Evolutionary conservation across 2,888 invertebrate species (phyloP).

Genomic region (Chaitophorus viminalis): DNA sequence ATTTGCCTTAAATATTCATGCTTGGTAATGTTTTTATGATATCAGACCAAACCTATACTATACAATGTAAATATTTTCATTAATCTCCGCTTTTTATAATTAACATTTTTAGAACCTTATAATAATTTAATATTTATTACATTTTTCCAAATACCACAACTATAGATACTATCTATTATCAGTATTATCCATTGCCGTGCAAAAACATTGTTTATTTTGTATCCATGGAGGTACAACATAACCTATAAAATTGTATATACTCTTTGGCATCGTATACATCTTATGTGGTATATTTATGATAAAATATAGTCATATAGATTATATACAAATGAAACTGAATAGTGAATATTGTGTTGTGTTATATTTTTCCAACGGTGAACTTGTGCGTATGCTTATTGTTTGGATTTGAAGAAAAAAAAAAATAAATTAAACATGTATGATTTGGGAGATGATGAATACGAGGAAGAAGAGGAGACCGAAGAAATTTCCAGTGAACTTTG

Average conservation of each 20-base stretch:
- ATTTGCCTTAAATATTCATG: too few species aligned
- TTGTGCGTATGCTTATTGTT: neutral
- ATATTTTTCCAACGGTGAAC: slow-evolving; percentile 5
- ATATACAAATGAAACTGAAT: neutral
- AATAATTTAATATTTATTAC: too few species aligned
- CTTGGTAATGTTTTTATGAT: too few species aligned
- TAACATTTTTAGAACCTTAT: too few species aligned
- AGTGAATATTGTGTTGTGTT: neutral
- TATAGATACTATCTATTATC: too few species aligned
- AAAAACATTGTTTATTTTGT: neutral
- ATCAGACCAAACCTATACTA: too few species aligned
- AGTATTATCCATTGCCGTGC: too few species aligned
- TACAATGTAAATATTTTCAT: too few species aligned
- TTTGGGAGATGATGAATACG: slow-evolving; percentile 49
- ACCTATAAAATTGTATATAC: slow-evolving; percentile 41
- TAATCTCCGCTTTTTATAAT: too few species aligned
- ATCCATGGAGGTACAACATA: neutral
- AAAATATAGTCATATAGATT: neutral
- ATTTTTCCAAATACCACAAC: too few species aligned
- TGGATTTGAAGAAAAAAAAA: neutral
- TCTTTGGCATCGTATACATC: slow-evolving; percentile 23
- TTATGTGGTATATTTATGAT: neutral
- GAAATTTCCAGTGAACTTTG: slow-evolving; percentile 98
- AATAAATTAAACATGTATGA: slow-evolving; percentile 33
- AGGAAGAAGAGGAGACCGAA: slow-evolving; percentile 87